These are phyloP conservation scores for Megaustenia siamemsis DNA, from an alignment of 2,888 invertebrate species.

Conservation along the genomic window DNA sequence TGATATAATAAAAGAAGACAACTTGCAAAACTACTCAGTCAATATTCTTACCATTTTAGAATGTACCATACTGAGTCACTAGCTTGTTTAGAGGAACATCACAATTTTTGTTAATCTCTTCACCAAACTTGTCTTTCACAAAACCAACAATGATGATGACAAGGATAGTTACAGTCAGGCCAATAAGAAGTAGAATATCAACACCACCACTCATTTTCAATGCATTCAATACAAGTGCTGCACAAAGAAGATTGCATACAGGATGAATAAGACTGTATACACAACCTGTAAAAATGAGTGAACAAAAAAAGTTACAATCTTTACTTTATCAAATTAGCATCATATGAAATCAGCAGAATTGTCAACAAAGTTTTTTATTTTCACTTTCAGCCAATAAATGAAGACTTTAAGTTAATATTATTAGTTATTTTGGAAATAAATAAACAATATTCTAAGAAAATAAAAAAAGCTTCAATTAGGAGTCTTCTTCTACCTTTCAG, in stretches of 20 bases:
- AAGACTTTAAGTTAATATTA: too few species aligned
- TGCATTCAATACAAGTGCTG: slow-evolving; percentile 61
- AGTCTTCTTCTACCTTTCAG: too few species aligned
- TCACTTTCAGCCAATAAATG: too few species aligned
- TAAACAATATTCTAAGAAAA: too few species aligned
- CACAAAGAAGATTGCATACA: slow-evolving; percentile 64
- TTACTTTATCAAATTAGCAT: too few species aligned
- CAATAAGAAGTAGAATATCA: slow-evolving; percentile 61
- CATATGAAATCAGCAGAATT: too few species aligned
- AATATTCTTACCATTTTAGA: slow-evolving; percentile 62
- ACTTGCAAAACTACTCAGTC: too few species aligned
- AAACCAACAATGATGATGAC: slow-evolving; percentile 55
- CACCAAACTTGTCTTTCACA: slow-evolving; percentile 58
- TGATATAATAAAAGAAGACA: too few species aligned
- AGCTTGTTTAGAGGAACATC: slow-evolving; percentile 46
- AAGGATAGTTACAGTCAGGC: slow-evolving; percentile 59
- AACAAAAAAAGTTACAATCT: too few species aligned
- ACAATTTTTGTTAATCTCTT: slow-evolving; percentile 49
- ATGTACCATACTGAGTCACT: slow-evolving; percentile 53
- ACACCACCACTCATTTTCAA: slow-evolving; percentile 54
- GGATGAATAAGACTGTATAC: slow-evolving; percentile 31
- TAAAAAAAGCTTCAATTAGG: too few species aligned
- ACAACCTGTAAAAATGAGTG: slow-evolving; percentile 57
- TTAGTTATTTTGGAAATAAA: too few species aligned
- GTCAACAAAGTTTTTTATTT: too few species aligned